phyloP scores from a whole-genome alignment of 2,113 vertebrate species.

The Poicephalus meyeri region DNA sequence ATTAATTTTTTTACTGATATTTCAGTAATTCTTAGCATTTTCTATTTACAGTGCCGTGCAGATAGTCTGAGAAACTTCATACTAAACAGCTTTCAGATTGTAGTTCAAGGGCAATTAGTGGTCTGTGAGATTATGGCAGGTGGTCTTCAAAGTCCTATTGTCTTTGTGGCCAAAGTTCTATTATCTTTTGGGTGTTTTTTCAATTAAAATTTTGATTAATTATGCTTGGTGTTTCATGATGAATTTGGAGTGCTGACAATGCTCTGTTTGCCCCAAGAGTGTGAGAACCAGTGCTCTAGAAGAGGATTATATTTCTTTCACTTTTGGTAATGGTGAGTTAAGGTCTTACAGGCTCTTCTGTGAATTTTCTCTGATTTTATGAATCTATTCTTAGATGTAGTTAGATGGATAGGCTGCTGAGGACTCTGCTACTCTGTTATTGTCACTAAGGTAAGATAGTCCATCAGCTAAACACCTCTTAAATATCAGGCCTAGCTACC shows the following conservation, averaged over 20 bases:
- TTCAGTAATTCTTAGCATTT: neutral
- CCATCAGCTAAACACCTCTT: slow-evolving; percentile 79
- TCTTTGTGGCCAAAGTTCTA: neutral
- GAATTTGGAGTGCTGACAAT: slow-evolving; percentile 6
- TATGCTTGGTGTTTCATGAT: slow-evolving; percentile 21
- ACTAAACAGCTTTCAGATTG: neutral
- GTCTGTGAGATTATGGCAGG: neutral
- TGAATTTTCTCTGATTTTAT: slow-evolving; percentile 70
- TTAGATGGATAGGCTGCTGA: slow-evolving; percentile 69
- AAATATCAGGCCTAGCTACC: slow-evolving; percentile 74
- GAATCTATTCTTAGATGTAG: slow-evolving; percentile 67
- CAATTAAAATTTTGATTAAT: slow-evolving; percentile 37
- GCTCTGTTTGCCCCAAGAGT: slow-evolving; percentile 52
- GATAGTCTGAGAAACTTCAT: neutral
- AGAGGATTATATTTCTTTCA: neutral
- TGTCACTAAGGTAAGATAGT: slow-evolving; percentile 70
- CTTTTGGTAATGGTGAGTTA: slow-evolving; percentile 33
- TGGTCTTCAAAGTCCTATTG: slow-evolving; percentile 1
- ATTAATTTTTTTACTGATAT: neutral
- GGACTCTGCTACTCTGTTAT: slow-evolving; percentile 62
- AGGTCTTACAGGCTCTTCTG: slow-evolving; percentile 30
- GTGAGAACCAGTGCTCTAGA: slow-evolving; percentile 44
- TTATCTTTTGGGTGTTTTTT: slow-evolving; percentile 25
- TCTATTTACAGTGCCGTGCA: neutral
- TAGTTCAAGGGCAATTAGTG: neutral